These are phyloP conservation scores for Orthosia cruda DNA, from an alignment of 2,888 invertebrate species.

Conservation along the genomic window DNA sequence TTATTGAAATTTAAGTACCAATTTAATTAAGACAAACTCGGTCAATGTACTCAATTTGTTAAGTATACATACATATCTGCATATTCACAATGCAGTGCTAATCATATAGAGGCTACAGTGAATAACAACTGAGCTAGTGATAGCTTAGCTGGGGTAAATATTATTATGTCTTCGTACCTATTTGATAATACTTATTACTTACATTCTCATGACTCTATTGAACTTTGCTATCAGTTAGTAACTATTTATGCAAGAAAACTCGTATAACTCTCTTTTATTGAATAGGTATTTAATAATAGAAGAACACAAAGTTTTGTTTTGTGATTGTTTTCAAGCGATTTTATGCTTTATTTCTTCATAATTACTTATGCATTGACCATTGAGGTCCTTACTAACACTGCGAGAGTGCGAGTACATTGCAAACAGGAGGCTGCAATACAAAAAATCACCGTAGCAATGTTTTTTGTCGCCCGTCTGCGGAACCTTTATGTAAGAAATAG, in stretches of 20 bases:
- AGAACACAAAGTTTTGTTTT: too few species aligned
- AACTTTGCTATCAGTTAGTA: conserved; percentile 47
- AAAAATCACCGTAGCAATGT: too few species aligned
- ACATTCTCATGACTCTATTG: conserved; percentile 43
- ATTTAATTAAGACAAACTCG: conserved; percentile 10
- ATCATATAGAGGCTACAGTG: background rate
- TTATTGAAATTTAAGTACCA: conserved; percentile 12
- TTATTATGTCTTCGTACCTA: conserved; percentile 18
- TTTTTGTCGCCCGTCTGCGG: too few species aligned
- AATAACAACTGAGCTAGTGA: conserved; percentile 1
- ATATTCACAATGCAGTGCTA: conserved; percentile 4
- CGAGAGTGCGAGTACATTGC: too few species aligned
- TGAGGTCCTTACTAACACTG: too few species aligned
- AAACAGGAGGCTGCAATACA: too few species aligned
- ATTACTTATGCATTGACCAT: background rate
- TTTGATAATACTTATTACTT: conserved; percentile 35
- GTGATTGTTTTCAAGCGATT: background rate
- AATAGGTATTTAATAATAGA: too few species aligned
- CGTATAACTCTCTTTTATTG: conserved; percentile 10
- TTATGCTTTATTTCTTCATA: background rate
- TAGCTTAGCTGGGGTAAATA: conserved; percentile 24
- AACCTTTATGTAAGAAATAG: background rate
- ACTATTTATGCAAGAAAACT: conserved; percentile 22
- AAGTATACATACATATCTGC: background rate
- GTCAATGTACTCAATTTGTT: conserved; percentile 16